A percentile compares a stretch with the other conserved stretches of the same genome.
phyloP scores from a whole-genome alignment of 1,140 invertebrate species.

The Drosophila nasuta region DNA sequence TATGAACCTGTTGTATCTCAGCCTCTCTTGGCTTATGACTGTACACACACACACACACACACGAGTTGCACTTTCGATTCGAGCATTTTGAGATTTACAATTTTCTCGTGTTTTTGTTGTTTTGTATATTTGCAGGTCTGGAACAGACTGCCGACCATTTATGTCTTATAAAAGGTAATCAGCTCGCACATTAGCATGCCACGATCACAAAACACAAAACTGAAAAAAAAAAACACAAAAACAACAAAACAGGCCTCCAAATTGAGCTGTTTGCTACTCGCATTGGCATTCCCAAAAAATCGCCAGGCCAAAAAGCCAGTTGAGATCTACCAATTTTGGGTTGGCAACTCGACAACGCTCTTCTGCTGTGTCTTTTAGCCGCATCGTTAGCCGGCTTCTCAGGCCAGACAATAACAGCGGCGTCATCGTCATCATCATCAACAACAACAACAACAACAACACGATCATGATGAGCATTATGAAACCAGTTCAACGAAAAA shows the following conservation, averaged over 20 bases:
- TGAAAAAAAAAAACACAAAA: not conserved
- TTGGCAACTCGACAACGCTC: slow-evolving; percentile 1
- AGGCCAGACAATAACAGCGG: slow-evolving; percentile 2
- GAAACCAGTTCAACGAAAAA: slow-evolving; percentile 46
- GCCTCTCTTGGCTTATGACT: not conserved
- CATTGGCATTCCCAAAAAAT: slow-evolving; percentile 45
- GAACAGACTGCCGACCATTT: slow-evolving; percentile 48
- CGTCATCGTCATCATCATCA: slow-evolving; percentile 20
- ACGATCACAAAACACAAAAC: slow-evolving; percentile 17
- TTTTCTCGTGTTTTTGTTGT: slow-evolving; percentile 1
- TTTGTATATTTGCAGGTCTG: slow-evolving; percentile 27
- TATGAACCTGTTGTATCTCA: slow-evolving; percentile 1
- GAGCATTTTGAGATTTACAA: slow-evolving; percentile 29
- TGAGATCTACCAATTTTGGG: slow-evolving; percentile 44
- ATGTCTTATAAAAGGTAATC: slow-evolving; percentile 75
- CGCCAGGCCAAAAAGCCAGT: slow-evolving; percentile 4
- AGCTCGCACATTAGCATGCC: slow-evolving; percentile 48
- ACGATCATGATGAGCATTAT: not conserved
- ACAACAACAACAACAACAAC: too few relatives aligned
- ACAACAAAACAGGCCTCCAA: slow-evolving; percentile 20
- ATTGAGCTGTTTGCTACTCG: slow-evolving; percentile 45
- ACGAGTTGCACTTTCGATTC: slow-evolving; percentile 36
- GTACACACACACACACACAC: not conserved
- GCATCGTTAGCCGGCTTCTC: slow-evolving; percentile 29
- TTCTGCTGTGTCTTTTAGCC: not conserved